A percentile compares a stretch with the other conserved stretches of the same genome.
phyloP scores from a whole-genome alignment of 2,113 vertebrate species.

The Puffinus mauretanicus region DNA sequence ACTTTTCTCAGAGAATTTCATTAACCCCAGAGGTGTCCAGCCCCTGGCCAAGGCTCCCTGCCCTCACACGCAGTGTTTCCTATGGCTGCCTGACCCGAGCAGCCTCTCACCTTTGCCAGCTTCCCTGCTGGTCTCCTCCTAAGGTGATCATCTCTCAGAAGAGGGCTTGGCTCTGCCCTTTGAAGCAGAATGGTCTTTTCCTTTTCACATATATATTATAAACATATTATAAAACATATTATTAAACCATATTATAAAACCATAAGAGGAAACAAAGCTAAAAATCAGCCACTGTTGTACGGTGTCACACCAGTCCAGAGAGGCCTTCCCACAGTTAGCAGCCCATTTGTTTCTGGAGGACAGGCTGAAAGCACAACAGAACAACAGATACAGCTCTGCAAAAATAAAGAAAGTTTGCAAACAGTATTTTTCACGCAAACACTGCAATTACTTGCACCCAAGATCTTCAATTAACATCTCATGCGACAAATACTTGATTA shows the following conservation, averaged over 20 bases:
- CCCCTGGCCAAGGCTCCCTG: neutral
- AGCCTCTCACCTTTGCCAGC: neutral
- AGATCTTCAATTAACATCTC: neutral
- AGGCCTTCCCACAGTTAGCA: neutral
- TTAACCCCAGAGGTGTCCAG: neutral
- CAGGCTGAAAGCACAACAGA: neutral
- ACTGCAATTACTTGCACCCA: neutral
- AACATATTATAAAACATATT: neutral
- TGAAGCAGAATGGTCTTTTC: neutral
- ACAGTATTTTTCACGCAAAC: neutral
- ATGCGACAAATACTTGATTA: neutral
- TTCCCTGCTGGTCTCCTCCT: neutral
- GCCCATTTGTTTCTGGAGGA: neutral
- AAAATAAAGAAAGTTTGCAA: neutral
- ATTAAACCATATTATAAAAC: neutral
- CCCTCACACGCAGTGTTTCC: fast-evolving
- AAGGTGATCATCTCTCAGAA: neutral
- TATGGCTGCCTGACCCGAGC: neutral
- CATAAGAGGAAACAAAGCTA: neutral
- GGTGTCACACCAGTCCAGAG: neutral
- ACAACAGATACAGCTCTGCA: neutral
- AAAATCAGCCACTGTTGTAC: neutral
- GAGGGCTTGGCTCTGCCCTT: neutral
- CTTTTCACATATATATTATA: neutral
- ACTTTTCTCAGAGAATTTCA: neutral